Evolutionary conservation across 1,140 invertebrate genomes (phyloP), one percentile per base, ranked within the genome.

Genomic region (Eueides isabella): DNA sequence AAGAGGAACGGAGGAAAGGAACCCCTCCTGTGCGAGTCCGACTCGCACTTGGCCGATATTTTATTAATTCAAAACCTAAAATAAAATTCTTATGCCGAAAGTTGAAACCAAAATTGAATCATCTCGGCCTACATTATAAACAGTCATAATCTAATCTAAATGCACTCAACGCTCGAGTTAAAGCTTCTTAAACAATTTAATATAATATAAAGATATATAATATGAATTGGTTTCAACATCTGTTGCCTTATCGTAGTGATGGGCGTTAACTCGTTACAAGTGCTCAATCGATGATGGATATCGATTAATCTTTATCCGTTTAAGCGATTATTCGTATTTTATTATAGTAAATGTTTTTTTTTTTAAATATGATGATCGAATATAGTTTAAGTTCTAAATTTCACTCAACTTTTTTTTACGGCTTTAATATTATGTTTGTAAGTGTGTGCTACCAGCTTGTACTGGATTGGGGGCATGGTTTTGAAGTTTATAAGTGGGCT

Each of bases 261-360:
- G 48, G 48, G 48, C 48, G 48, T 55, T 55, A 55, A 23, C 48
- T 55, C 48, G 9, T 26, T 55, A 55, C 11, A 23, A 55, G 23
- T 55, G 48, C 48, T 55, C 48, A 26, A 55, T 55, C 23, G 48
- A 55, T 55, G 48, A 55, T 55, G 48, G 48, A 55, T 55, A 55
- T 55, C 19, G 48, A 55, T 55, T 55, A 23, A 55, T 55, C 19
- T 55, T 26, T 55, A 55, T 55, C 48, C 16, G 26, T 55, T 26
- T 26, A 26, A 26, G 6, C n/a, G 48, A 55, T 55, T 55, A 55
- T 55, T 55, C 23, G 19, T 55, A 55, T 55, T 23, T 55, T 55
- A 55, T 55, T 55, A 55, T 55, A 7, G 16, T 44, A 19, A 44
- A 19, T 44, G 41, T 6, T 19, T 44, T 19, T 19, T 44, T 19